Base-by-base conservation (phyloP, 2,113 vertebrate genomes). In the Poeciliopsis prolifica region DNA sequence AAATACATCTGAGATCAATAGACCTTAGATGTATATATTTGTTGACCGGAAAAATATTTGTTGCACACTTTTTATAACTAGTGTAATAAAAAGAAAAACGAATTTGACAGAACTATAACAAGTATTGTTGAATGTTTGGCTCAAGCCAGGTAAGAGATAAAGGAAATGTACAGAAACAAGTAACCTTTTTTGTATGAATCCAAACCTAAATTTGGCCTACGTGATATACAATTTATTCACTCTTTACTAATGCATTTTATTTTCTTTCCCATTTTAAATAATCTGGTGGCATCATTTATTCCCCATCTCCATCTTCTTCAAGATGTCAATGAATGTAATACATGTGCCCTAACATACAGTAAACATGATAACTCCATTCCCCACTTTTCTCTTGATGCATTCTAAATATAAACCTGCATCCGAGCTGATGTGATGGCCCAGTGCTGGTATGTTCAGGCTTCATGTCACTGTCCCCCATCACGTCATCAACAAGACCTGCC, bases 401-500 rank as follows among this genome's bases (percentile, higher is more conserved):
- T 70, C 78, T 68, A 86, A 87, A 88, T 75, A 80, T 79, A 79
- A 76, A 79, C 64, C 64, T 61, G 60, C 72, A 70, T 61, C 67
- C 4, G 37, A 54, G 79, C 73, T 85, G 89, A 87, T 84, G 78
- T 74, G 74, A 75, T 79, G 73, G 61, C 48, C 69, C n/a, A 54
- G 51, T 44, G 77, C 30, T 65, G 79, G 83, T 86, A 80, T 86
- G 77, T 74, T 83, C 65, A 68, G 72, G 77, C 87, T 72, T 68
- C 68, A 68, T 75, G 77, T 89, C 84, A 78, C 80, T 61, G 71
- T 77, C 81, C 80, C 86, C 76, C 58, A 78, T 83, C 87, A 85
- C 80, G 83, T 77, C 81, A 79, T 82, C 87, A 91, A 83, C 86
- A 75, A 79, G 69, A 66, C 76, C 75, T 77, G 64, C 81, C 64